Percentiles rank a stretch among this genome's conserved stretches.
phyloP scores from a whole-genome alignment of 2,888 invertebrate species.

The Dicycla oo region DNA sequence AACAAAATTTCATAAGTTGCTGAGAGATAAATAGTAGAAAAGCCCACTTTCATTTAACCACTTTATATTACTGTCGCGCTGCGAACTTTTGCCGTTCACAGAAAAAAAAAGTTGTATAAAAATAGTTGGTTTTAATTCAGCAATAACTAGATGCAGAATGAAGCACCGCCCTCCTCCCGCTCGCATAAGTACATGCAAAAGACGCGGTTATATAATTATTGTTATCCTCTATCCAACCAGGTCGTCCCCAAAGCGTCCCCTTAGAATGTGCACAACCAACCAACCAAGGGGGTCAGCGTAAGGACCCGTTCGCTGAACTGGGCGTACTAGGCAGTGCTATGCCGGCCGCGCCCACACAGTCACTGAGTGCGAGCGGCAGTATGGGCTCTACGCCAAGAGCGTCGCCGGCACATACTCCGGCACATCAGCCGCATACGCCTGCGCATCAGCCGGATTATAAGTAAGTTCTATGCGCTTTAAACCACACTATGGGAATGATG shows the following conservation, averaged over 20 bases:
- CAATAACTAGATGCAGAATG: too few species aligned
- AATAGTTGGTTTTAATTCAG: too few species aligned
- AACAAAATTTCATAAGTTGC: too few species aligned
- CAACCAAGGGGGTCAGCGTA: slow-evolving; percentile 63
- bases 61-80: too few species aligned
- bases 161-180: too few species aligned
- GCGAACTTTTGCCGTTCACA: too few species aligned
- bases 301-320: slow-evolving; percentile 94
- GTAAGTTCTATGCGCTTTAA: slow-evolving; percentile 65
- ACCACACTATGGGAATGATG: too few species aligned
- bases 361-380: slow-evolving; percentile 48
- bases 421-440: slow-evolving; percentile 80
- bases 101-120: too few species aligned
- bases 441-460: slow-evolving; percentile 88
- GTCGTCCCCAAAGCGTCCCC: slow-evolving; percentile 81
- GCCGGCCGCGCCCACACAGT: slow-evolving; percentile 71
- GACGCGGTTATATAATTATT: too few species aligned
- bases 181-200: too few species aligned
- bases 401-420: slow-evolving; percentile 82
- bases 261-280: slow-evolving; percentile 86
- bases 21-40: too few species aligned
- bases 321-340: slow-evolving; percentile 78
- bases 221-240: slow-evolving; percentile 55
- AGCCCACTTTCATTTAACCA: too few species aligned
- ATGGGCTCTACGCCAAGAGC: slow-evolving; percentile 73